Evolutionary conservation across 1,140 invertebrate genomes (phyloP), one percentile per base, ranked within the genome.

Genomic region (Melitaea cinxia): DNA sequence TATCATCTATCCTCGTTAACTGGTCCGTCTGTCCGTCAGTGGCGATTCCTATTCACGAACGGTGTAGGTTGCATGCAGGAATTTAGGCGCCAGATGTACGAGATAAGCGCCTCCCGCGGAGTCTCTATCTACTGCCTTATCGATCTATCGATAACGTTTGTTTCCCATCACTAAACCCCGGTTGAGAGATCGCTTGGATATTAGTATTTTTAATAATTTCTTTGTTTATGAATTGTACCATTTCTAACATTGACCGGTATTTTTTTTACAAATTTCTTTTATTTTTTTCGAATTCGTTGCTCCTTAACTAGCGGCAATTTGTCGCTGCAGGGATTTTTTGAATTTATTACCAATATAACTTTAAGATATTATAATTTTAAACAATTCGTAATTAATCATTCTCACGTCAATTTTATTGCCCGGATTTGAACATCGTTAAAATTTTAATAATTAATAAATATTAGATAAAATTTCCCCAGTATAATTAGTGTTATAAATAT

Each of bases 41-140:
- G 69, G 70, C 66, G 62, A 70, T 70, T 72, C 65, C 52, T 55
- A 56, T 71, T 65, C 61, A 69, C 72, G 57, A 60, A 56, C 75
- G 67, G 74, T 75, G 75, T 76, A 53, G 53, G 66, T 72, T 72
- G 71, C 71, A 69, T 50, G 68, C 59, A 78, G 75, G 86, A 85
- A 88, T 87, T 85, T 83, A 88, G 86, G 86, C 86, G 86, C 86
- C 84, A 82, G 83, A 85, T 83, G 55, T 53, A 54, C 70, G 10
- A 14, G 79, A 83, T 82, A 81, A 75, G 52, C 59, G 67, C 68
- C 73, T 52, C 81, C 83, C 73, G 78, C 71, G 53, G 83, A 56
- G 77, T 39, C 61, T 53, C 68, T 70, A 73, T 73, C 72, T 65
- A 12, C 59, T 57, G 66, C 65, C 70, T 69, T 73, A 82, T 78